These are phyloP conservation scores for Dendrolimus kikuchii DNA, from an alignment of 1,140 invertebrate genomes.

Conservation along the genomic window DNA sequence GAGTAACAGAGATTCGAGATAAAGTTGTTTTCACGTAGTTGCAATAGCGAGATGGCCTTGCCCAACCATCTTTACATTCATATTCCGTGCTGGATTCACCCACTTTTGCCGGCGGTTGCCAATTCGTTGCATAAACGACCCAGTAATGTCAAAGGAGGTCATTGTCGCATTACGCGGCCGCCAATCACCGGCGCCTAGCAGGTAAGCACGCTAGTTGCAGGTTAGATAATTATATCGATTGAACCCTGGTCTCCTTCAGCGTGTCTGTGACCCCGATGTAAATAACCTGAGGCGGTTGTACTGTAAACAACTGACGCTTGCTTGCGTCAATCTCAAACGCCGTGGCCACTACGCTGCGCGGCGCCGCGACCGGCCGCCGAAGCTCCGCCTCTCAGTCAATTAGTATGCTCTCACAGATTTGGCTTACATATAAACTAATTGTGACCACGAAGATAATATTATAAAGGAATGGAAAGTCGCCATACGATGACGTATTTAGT, in stretches of 20 bases:
- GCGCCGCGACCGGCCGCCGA: conserved; percentile 18
- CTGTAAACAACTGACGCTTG: conserved; percentile 61
- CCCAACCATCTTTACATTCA: conserved; percentile 48
- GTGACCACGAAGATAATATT: conserved; percentile 16
- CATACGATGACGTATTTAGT: conserved; percentile 8
- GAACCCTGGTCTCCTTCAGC: conserved; percentile 53
- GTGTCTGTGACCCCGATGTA: conserved; percentile 70
- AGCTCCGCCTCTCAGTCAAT: conserved; percentile 29
- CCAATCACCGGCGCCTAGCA: conserved; percentile 25
- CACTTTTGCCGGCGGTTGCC: conserved; percentile 35
- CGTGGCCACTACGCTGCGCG: conserved; percentile 7
- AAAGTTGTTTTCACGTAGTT: conserved; percentile 14
- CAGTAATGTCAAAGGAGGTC: conserved; percentile 60
- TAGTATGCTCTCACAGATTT: conserved; percentile 34
- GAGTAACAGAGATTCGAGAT: conserved; percentile 12
- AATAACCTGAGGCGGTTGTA: conserved; percentile 63
- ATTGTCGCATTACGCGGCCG: conserved; percentile 46
- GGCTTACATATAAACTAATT: conserved; percentile 33
- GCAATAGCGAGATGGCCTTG: conserved; percentile 31
- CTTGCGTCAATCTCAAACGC: conserved; percentile 56
- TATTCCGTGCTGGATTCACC: conserved; percentile 38
- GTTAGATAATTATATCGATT: conserved; percentile 62
- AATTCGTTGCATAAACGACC: conserved; percentile 65
- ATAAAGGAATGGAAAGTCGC: conserved; percentile 12
- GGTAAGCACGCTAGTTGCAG: conserved; percentile 33